A percentile compares a stretch with the other conserved stretches of the same genome.
Evolutionary conservation across 2,797 vertebrate species (phyloP).

Genomic region (Peromyscus aztecus): DNA sequence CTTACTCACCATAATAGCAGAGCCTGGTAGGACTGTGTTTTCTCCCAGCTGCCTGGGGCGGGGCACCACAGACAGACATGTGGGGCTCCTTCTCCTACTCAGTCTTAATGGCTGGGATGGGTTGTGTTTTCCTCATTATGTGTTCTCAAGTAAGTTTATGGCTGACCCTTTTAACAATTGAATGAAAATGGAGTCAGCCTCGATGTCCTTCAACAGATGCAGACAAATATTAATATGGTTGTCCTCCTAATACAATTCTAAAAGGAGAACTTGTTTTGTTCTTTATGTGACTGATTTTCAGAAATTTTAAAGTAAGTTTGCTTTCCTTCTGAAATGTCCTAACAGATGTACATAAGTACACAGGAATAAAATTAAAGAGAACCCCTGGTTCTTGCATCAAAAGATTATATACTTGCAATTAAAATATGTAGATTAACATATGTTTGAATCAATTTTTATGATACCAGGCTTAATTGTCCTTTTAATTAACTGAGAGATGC

Average conservation of each 20-base stretch:
- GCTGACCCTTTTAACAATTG: neutral
- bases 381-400: neutral
- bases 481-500: conserved; percentile 33
- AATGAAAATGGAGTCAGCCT: neutral
- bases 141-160: neutral
- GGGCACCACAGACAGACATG: neutral
- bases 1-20: neutral
- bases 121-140: neutral
- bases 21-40: neutral
- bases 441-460: conserved; percentile 43
- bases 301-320: conserved; percentile 21
- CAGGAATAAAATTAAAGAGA: conserved; percentile 1
- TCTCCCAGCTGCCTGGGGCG: neutral
- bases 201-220: neutral
- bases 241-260: neutral
- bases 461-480: neutral
- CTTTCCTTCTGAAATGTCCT: neutral
- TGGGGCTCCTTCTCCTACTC: neutral
- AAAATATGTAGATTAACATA: conserved; percentile 27
- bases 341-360: neutral
- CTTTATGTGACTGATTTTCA: neutral
- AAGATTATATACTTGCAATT: conserved; percentile 20
- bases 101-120: neutral
- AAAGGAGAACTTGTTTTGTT: neutral
- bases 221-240: neutral